Evolutionary conservation across 2,888 invertebrate genomes (phyloP).

Genomic region (Eugnorisma glareosa): DNA sequence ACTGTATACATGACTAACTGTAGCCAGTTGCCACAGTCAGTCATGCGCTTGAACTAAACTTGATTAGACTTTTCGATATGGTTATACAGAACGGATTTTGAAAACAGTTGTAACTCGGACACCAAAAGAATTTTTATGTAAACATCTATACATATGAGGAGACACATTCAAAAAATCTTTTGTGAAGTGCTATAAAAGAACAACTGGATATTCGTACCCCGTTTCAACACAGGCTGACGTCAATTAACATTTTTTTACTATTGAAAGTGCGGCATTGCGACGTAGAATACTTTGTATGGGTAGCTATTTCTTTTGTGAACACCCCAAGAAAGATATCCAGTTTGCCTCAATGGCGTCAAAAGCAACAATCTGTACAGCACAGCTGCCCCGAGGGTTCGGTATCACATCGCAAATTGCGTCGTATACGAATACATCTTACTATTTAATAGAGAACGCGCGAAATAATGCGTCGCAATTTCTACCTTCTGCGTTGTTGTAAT

Average conservation of each 20-base stretch:
- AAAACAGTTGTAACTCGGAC: not conserved
- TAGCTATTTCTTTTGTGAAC: constrained; percentile 50
- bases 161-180: constrained; percentile 48
- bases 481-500: constrained; percentile 19
- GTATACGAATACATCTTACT: constrained; percentile 40
- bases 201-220: constrained; percentile 50
- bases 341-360: constrained; percentile 54
- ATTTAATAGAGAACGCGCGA: constrained; percentile 30
- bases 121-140: constrained; percentile 1
- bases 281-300: constrained; percentile 35
- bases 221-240: constrained; percentile 55
- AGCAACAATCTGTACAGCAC: constrained; percentile 61
- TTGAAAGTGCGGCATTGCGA: constrained; percentile 48
- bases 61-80: not conserved
- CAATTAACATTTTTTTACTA: constrained; percentile 61
- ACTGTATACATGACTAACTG: too few species aligned
- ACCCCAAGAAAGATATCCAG: constrained; percentile 59
- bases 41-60: constrained; percentile 2
- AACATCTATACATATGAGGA: constrained; percentile 40
- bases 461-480: constrained; percentile 31
- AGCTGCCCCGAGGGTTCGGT: constrained; percentile 61
- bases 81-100: not conserved
- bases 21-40: not conserved
- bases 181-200: constrained; percentile 42
- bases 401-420: constrained; percentile 52